Base-by-base conservation (phyloP, 2,113 vertebrate genomes). In the Aldabrachelys gigantea region DNA sequence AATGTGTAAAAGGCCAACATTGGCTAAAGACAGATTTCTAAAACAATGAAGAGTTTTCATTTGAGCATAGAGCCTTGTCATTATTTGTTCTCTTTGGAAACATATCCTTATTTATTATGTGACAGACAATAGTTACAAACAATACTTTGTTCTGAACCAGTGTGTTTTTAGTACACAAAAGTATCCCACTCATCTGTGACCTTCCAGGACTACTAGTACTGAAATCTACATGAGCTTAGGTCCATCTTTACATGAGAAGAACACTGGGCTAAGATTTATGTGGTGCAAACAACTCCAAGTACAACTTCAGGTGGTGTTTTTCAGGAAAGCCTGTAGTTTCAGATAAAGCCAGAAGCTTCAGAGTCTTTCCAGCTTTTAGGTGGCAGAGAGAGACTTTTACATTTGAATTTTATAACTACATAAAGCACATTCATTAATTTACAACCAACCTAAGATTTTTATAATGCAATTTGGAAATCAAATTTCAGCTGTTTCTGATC, bases 11-110 rank as follows among this genome's bases (percentile, higher is more conserved):
- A 54, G 19, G 21, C 21, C 53, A 54, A 54, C 53, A 54, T 22
- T 54, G 53, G 81, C 85, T 84, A 83, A 87, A 93, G 80, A 35
- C n/a, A 44, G 85, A 27, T 21, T 88, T 91, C 59, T 29, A n/a
- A 86, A 91, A 82, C 54, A 79, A 88, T 0, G 1, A 2, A 3
- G 2, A 80, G 62, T 69, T 41, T 10, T 84, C 85, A 84, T 84
- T 47, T 54, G 53, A 54, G 21, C 2, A 8, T 21, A 91, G 92
- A 69, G 72, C 29, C 35, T 35, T 22, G 80, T 57, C 56, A 6
- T 72, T 54, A 29, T 24, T 27, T 4, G 7, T 5, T 29, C 1
- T 1, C 17, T 29, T 31, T 57, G 8, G 11, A 83, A 80, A 83
- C 25, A 25, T 27, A 21, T 38, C 2, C 53, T 54, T 54, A 19